These are phyloP conservation scores for Lepus townsendii DNA, from an alignment of 2,797 vertebrate genomes.

Conservation along the genomic window DNA sequence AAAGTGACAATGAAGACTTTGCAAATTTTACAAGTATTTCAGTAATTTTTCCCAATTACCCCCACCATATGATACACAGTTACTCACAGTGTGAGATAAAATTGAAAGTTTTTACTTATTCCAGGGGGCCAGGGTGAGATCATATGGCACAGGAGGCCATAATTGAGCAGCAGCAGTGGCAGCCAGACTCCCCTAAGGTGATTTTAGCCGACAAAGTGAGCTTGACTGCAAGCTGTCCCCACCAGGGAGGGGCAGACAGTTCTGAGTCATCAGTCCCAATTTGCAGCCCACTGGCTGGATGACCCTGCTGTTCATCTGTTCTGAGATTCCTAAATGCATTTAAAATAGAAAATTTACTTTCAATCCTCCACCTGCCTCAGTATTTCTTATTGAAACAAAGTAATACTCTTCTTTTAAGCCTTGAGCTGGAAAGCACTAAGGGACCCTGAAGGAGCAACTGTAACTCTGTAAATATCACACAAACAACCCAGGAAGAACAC, in stretches of 20 bases:
- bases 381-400: neutral
- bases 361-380: neutral
- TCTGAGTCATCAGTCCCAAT: neutral
- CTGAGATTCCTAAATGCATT: neutral
- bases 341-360: conserved; percentile 43
- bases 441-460: neutral
- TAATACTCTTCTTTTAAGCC: neutral
- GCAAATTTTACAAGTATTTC: conserved; percentile 65
- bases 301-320: neutral
- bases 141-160: conserved; percentile 54
- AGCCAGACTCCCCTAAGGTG: conserved; percentile 57
- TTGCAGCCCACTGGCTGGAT: neutral
- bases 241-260: neutral
- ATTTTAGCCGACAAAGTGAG: neutral
- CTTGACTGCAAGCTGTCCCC: neutral
- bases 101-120: conserved; percentile 72
- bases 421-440: neutral
- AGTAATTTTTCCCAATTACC: conserved; percentile 77
- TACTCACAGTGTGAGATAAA: conserved; percentile 75
- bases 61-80: conserved; percentile 52
- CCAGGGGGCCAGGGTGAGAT: conserved; percentile 53
- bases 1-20: conserved; percentile 33
- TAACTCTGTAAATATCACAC: neutral
- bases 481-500: conserved; percentile 19
- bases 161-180: conserved; percentile 41